Conservation (phyloP, 1,140 invertebrate genomes). For the Caerostris extrusa region DNA sequence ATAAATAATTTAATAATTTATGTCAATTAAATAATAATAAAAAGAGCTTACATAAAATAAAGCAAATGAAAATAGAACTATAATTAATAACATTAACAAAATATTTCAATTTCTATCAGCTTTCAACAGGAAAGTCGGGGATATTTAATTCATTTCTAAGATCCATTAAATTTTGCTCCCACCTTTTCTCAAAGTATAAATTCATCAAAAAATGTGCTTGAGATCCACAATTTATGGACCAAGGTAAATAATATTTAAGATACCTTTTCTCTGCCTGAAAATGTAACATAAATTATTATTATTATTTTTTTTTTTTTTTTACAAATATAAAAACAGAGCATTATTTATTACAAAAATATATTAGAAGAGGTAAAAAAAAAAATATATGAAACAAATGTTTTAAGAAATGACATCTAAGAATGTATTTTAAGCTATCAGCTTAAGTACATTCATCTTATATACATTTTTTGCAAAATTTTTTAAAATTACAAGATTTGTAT, state of each 20-base stretch:
- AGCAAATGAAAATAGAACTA: too few relatives aligned
- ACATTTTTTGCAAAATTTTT: too few relatives aligned
- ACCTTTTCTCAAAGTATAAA: conserved; percentile 96
- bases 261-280: conserved; percentile 91
- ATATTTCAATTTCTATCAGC: neutral
- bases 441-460: too few relatives aligned
- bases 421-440: too few relatives aligned
- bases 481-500: too few relatives aligned
- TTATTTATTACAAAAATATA: too few relatives aligned
- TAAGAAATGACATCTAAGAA: too few relatives aligned
- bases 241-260: conserved; percentile 90
- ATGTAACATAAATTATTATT: conserved; percentile 8
- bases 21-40: too few relatives aligned
- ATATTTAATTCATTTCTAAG: conserved; percentile 85
- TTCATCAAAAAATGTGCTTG: conserved; percentile 89
- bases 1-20: too few relatives aligned
- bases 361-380: too few relatives aligned
- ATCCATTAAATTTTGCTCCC: conserved; percentile 93
- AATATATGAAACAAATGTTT: too few relatives aligned
- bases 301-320: conserved; percentile 62
- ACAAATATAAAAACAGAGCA: neutral
- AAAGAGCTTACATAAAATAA: too few relatives aligned
- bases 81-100: neutral
- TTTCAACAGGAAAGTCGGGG: conserved; percentile 36
- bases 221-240: conserved; percentile 91